Evolutionary conservation across 1,140 invertebrate species (phyloP).

Genomic region (Drosophila melanica): DNA sequence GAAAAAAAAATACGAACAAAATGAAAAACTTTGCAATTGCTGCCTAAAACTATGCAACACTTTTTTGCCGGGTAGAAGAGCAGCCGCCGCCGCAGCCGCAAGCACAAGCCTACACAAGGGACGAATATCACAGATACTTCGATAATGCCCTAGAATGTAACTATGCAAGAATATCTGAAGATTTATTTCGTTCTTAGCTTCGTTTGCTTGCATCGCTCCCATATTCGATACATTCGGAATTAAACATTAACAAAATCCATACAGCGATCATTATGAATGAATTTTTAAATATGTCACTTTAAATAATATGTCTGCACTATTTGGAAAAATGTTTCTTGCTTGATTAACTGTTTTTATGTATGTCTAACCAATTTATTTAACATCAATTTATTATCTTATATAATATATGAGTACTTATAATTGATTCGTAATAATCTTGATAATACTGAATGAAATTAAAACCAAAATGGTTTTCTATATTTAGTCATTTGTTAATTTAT

Average conservation of each 20-base stretch:
- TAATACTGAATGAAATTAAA: too few species aligned
- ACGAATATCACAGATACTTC: slow-evolving; percentile 91
- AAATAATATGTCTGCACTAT: too few species aligned
- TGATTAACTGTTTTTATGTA: too few species aligned
- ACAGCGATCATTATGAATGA: not conserved
- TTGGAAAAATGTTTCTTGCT: too few species aligned
- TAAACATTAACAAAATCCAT: not conserved
- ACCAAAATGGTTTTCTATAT: too few species aligned
- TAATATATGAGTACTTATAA: too few species aligned
- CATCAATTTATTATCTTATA: too few species aligned
- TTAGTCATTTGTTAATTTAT: too few species aligned
- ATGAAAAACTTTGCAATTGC: slow-evolving; percentile 37
- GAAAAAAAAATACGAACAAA: slow-evolving; percentile 44
- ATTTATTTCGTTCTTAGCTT: slow-evolving; percentile 29
- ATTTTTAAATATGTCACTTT: not conserved
- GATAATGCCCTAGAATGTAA: slow-evolving; percentile 91
- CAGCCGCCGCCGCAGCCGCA: slow-evolving; percentile 38
- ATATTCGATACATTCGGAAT: not conserved
- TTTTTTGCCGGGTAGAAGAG: slow-evolving; percentile 55
- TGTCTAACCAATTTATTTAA: too few species aligned
- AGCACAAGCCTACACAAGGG: slow-evolving; percentile 85
- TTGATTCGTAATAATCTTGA: too few species aligned
- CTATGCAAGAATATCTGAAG: slow-evolving; percentile 54
- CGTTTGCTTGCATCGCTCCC: slow-evolving; percentile 38
- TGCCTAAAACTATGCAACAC: slow-evolving; percentile 42